These are phyloP conservation scores for Taxidea taxus DNA, from an alignment of 2,113 vertebrate genomes.

Conservation along the genomic window DNA sequence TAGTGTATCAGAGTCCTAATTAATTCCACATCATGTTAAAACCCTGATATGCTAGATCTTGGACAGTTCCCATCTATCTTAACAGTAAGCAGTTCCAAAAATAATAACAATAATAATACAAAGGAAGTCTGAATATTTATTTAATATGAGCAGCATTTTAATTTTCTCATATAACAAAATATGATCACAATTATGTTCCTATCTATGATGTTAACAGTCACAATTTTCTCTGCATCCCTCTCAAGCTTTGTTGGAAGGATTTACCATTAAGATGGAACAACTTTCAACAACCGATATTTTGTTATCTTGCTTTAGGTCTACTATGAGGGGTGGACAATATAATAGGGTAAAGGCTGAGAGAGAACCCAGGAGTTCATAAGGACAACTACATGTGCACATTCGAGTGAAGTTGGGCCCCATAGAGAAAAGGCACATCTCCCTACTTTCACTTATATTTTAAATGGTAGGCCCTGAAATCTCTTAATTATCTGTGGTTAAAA, in stretches of 20 bases:
- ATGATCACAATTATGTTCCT: not conserved
- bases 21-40: slow-evolving; percentile 1
- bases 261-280: not conserved
- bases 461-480: not conserved
- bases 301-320: not conserved
- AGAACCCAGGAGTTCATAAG: not conserved
- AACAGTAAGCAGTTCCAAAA: not conserved
- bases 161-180: not conserved
- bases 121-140: not conserved
- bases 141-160: not conserved
- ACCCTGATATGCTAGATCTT: not conserved
- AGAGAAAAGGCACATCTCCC: not conserved
- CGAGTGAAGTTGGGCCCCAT: not conserved
- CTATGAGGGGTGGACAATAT: not conserved
- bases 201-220: not conserved
- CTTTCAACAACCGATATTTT: not conserved
- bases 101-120: not conserved
- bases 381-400: not conserved
- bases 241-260: not conserved
- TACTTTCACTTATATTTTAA: not conserved
- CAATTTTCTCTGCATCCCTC: not conserved
- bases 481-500: not conserved
- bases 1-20: not conserved
- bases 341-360: not conserved
- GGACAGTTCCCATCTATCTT: not conserved